Evolutionary conservation across 2,888 invertebrate genomes (phyloP).

Genomic region (Pseudolycoriella hygida): DNA sequence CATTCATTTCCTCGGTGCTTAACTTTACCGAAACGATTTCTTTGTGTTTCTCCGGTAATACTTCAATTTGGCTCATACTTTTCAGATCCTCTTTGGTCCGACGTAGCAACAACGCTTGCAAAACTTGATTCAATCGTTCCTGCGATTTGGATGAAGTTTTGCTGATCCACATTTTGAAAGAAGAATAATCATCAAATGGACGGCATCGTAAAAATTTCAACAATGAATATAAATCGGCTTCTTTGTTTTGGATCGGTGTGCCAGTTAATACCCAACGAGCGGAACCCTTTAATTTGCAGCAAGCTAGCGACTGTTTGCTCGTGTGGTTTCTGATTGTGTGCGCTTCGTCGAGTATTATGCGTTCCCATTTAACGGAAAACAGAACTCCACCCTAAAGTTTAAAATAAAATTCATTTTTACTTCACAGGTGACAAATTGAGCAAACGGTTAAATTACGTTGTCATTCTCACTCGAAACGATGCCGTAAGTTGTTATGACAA

Average conservation of each 20-base stretch:
- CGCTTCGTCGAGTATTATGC: conserved; percentile 85
- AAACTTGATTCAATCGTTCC: conserved; percentile 65
- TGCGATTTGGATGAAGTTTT: conserved; percentile 62
- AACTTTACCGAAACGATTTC: conserved; percentile 43
- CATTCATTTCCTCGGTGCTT: conserved; percentile 47
- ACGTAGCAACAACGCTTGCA: conserved; percentile 69
- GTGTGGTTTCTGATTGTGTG: conserved; percentile 83
- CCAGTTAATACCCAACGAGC: conserved; percentile 80
- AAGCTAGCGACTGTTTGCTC: conserved; percentile 51
- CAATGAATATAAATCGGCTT: conserved; percentile 62
- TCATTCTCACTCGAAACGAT: conserved; percentile 43
- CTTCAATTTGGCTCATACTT: conserved; percentile 37
- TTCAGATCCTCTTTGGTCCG: conserved; percentile 73
- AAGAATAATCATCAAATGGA: conserved; percentile 73
- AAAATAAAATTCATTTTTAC: neutral
- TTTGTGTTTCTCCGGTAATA: conserved; percentile 41
- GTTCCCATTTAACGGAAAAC: conserved; percentile 58
- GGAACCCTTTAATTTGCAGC: conserved; percentile 41
- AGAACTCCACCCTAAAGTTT: conserved; percentile 34
- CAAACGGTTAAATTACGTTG: conserved; percentile 17
- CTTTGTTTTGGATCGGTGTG: conserved; percentile 90
- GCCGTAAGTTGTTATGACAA: conserved; percentile 82
- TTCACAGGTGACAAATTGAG: neutral
- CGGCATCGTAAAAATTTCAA: conserved; percentile 68
- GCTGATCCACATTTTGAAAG: conserved; percentile 89